Percentiles rank a stretch among this genome's conserved stretches.
phyloP scores from a whole-genome alignment of 2,113 vertebrate genomes.

The Calcarius ornatus region DNA sequence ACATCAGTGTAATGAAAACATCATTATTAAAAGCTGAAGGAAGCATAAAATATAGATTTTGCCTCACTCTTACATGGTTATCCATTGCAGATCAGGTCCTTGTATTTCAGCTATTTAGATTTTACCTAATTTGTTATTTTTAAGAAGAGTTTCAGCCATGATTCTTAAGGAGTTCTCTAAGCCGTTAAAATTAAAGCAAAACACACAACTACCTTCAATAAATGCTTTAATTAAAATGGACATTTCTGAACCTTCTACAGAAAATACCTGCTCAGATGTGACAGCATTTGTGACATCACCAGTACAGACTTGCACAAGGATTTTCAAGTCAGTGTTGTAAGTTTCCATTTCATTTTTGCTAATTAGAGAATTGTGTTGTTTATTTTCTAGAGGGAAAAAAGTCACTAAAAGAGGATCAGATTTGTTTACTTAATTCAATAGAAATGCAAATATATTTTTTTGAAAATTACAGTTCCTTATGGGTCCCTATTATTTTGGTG shows the following conservation, averaged over 20 bases:
- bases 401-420: background rate
- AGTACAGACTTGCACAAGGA: constrained; percentile 56
- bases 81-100: background rate
- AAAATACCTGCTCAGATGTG: constrained; percentile 40
- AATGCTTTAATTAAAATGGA: constrained; percentile 44
- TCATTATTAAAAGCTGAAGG: background rate
- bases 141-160: background rate
- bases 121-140: background rate
- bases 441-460: background rate
- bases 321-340: constrained; percentile 56
- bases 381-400: background rate
- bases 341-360: constrained; percentile 32
- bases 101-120: background rate
- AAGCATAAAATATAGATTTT: background rate
- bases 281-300: constrained; percentile 60
- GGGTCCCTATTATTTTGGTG: constrained; percentile 15
- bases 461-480: background rate
- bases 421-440: background rate
- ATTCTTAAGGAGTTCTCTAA: background rate
- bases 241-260: constrained; percentile 57
- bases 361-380: constrained; percentile 13
- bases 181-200: background rate
- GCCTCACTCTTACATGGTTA: background rate
- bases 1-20: background rate
- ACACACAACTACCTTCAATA: background rate